A percentile compares a stretch with the other conserved stretches of the same genome.
Evolutionary conservation across 2,797 vertebrate species (phyloP).

Genomic region (Microctenopoma lineatum): DNA sequence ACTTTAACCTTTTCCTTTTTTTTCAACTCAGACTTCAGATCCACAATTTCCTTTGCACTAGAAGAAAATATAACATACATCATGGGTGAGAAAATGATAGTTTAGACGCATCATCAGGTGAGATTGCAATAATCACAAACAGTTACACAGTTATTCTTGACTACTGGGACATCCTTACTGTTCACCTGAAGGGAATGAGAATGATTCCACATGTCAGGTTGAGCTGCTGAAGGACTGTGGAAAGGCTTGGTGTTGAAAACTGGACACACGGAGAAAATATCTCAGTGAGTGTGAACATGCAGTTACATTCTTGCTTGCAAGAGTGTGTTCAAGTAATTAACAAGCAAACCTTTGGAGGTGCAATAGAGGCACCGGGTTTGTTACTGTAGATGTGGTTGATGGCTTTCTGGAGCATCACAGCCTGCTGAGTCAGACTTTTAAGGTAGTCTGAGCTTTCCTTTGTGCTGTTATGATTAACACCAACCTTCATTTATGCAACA

Average conservation of each 20-base stretch:
- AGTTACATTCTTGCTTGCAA: background rate
- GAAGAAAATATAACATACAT: slow-evolving; percentile 27
- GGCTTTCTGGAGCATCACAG: slow-evolving; percentile 91
- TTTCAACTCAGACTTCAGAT: slow-evolving; percentile 86
- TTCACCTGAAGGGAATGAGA: slow-evolving; percentile 91
- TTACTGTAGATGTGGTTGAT: slow-evolving; percentile 93
- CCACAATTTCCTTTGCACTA: slow-evolving; percentile 90
- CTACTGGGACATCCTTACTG: background rate
- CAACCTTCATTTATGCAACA: slow-evolving; percentile 79
- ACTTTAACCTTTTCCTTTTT: slow-evolving; percentile 71
- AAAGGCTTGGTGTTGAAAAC: slow-evolving; percentile 90
- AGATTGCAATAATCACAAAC: background rate
- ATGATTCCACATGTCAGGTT: slow-evolving; percentile 93
- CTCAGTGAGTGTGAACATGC: too few species aligned
- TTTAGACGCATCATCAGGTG: background rate
- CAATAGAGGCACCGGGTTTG: slow-evolving; percentile 83
- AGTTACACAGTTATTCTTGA: too few species aligned
- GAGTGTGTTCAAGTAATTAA: background rate
- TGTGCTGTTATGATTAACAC: slow-evolving; percentile 89
- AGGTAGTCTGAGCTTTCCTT: slow-evolving; percentile 94
- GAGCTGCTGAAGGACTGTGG: slow-evolving; percentile 91
- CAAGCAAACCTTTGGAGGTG: slow-evolving; percentile 78
- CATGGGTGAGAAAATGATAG: background rate
- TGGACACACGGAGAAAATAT: slow-evolving; percentile 54
- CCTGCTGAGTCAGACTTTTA: slow-evolving; percentile 93